Percentiles rank a stretch among this genome's conserved stretches.
Conservation (phyloP, 2,888 invertebrate genomes). For the Germaria angustata region DNA sequence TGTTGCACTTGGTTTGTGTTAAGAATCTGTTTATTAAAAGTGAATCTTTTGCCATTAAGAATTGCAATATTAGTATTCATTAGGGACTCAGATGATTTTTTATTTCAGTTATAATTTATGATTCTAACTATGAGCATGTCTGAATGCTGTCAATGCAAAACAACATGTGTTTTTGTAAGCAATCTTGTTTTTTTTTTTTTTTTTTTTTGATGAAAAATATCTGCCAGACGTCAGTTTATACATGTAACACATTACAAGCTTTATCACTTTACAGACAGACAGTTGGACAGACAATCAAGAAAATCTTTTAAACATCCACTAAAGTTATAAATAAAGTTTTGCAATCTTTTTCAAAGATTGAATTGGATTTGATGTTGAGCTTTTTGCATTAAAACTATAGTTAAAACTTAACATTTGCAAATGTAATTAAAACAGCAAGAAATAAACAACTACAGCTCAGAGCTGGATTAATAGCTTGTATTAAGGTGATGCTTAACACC, state of each 20-base stretch:
- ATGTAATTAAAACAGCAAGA: conserved; percentile 60
- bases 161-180: conserved; percentile 49
- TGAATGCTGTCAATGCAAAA: conserved; percentile 60
- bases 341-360: conserved; percentile 3
- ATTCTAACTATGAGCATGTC: conserved; percentile 60
- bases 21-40: conserved; percentile 58
- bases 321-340: conserved; percentile 35
- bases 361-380: conserved; percentile 34
- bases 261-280: conserved; percentile 60
- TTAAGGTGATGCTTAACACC: conserved; percentile 49
- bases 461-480: conserved; percentile 52
- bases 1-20: conserved; percentile 38
- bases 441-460: conserved; percentile 12
- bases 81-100: conserved; percentile 59
- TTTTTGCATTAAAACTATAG: conserved; percentile 33
- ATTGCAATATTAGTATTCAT: conserved; percentile 58
- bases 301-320: conserved; percentile 13
- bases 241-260: conserved; percentile 63
- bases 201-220: conserved; percentile 39
- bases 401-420: conserved; percentile 56
- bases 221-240: conserved; percentile 56
- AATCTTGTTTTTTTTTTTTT: background rate
- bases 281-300: conserved; percentile 32
- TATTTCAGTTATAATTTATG: conserved; percentile 61
- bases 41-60: conserved; percentile 50